A percentile compares a stretch with the other conserved stretches of the same genome.
Conservation (phyloP, 2,797 vertebrate species). For the Monodelphis domestica region DNA sequence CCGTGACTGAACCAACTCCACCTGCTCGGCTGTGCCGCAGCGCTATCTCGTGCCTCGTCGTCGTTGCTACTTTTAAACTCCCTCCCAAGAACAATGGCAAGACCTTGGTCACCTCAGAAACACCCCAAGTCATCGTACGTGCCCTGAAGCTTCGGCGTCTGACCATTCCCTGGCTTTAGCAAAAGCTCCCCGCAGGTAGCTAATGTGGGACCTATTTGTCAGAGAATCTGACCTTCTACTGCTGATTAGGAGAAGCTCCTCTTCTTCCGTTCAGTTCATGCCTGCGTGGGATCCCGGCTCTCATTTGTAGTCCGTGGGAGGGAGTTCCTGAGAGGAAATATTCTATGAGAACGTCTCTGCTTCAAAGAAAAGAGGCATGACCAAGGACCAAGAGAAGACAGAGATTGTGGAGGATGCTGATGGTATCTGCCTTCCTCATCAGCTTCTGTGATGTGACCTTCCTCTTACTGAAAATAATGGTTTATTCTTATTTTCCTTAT, state of each 20-base stretch:
- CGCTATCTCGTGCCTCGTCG: neutral
- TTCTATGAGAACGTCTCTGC: neutral
- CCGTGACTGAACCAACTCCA: constrained; percentile 17
- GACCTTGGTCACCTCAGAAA: neutral
- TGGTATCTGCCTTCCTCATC: no score
- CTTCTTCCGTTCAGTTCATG: neutral
- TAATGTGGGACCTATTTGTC: constrained; percentile 28
- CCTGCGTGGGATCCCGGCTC: neutral
- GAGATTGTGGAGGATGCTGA: no score
- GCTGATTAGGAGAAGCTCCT: neutral
- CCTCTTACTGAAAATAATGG: no score
- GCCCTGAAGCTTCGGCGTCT: neutral
- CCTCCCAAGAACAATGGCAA: neutral
- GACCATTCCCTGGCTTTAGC: neutral
- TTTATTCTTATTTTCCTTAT: no score
- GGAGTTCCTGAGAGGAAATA: neutral
- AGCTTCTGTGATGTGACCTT: no score
- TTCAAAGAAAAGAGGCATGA: neutral
- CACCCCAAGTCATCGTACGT: neutral
- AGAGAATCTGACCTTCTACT: neutral
- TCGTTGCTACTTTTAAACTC: constrained; percentile 14
- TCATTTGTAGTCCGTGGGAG: neutral
- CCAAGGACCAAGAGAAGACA: neutral
- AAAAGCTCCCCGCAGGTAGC: neutral
- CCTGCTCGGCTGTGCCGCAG: neutral